Percentiles rank a stretch among this genome's conserved stretches.
phyloP scores from a whole-genome alignment of 1,140 invertebrate genomes.

The Rhagoletis zephyria region DNA sequence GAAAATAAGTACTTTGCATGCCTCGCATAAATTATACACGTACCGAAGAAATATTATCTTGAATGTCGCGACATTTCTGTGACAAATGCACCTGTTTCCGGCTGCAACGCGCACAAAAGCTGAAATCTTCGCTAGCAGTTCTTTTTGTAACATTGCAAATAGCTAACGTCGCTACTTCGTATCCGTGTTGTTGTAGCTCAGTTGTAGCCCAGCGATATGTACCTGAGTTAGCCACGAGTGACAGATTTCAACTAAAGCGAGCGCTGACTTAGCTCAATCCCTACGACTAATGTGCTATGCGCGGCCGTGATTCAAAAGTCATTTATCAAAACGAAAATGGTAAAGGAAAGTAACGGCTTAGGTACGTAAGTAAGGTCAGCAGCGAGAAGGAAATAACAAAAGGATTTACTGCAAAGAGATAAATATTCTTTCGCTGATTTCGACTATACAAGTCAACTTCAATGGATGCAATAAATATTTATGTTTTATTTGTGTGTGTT shows the following conservation, averaged over 20 bases:
- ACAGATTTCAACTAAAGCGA: constrained; percentile 28
- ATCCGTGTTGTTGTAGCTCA: not conserved
- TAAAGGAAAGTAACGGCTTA: constrained; percentile 11
- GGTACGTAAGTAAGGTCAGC: constrained; percentile 41
- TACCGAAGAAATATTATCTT: constrained; percentile 49
- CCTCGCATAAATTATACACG: constrained; percentile 47
- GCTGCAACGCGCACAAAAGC: constrained; percentile 2
- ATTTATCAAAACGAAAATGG: constrained; percentile 18
- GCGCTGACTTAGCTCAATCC: constrained; percentile 1
- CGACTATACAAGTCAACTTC: not conserved
- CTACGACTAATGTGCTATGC: constrained; percentile 32
- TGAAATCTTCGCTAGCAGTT: not conserved
- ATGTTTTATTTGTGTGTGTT: not conserved
- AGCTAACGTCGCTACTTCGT: constrained; percentile 17
- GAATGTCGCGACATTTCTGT: constrained; percentile 46
- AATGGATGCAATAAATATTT: constrained; percentile 8
- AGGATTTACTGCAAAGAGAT: constrained; percentile 45
- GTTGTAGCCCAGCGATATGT: not conserved
- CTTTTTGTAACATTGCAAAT: not conserved
- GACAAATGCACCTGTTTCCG: constrained; percentile 50
- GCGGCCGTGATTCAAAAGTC: constrained; percentile 37
- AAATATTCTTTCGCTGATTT: constrained; percentile 20
- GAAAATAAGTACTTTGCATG: not conserved
- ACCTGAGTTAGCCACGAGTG: not conserved
- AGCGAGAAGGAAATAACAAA: constrained; percentile 29